Conservation (phyloP, 2,888 invertebrate genomes). For the Adelognathus sp. region DNA sequence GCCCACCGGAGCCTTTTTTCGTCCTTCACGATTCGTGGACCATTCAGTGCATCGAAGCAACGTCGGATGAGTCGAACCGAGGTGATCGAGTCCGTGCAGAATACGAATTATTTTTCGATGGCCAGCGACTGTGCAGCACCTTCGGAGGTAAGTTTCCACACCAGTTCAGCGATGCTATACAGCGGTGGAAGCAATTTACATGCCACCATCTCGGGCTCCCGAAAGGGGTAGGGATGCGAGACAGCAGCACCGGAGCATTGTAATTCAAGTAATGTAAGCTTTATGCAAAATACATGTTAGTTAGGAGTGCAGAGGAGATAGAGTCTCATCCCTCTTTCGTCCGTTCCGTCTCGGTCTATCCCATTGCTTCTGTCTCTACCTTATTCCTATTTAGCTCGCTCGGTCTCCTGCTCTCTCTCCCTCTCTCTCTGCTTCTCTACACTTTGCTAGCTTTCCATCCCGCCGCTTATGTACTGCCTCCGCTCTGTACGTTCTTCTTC, state of each 20-base stretch:
- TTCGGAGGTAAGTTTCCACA: conserved; percentile 42
- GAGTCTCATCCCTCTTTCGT: conserved; percentile 66
- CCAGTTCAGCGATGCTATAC: conserved; percentile 33
- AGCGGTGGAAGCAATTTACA: conserved; percentile 77
- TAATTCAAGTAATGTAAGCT: conserved; percentile 81
- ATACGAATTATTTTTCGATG: conserved; percentile 23
- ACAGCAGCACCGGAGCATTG: conserved; percentile 77
- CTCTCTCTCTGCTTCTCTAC: not conserved
- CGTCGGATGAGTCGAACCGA: no score
- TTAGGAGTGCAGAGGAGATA: conserved; percentile 80
- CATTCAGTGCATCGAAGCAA: not conserved
- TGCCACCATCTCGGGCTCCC: conserved; percentile 73
- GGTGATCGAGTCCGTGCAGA: not conserved
- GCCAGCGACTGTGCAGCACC: conserved; percentile 18
- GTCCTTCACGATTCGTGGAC: not conserved
- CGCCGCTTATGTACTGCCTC: conserved; percentile 18
- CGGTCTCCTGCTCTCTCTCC: conserved; percentile 46
- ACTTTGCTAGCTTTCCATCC: conserved; percentile 5
- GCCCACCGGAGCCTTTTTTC: not conserved
- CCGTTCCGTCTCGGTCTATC: conserved; percentile 48
- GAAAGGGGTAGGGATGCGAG: conserved; percentile 69
- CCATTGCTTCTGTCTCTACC: conserved; percentile 41
- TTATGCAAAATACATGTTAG: conserved; percentile 81
- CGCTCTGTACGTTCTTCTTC: not conserved
- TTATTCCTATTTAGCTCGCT: conserved; percentile 53